A percentile compares a stretch with the other conserved stretches of the same genome.
Evolutionary conservation across 2,888 invertebrate species (phyloP).

Genomic region (Eilema griseolum): DNA sequence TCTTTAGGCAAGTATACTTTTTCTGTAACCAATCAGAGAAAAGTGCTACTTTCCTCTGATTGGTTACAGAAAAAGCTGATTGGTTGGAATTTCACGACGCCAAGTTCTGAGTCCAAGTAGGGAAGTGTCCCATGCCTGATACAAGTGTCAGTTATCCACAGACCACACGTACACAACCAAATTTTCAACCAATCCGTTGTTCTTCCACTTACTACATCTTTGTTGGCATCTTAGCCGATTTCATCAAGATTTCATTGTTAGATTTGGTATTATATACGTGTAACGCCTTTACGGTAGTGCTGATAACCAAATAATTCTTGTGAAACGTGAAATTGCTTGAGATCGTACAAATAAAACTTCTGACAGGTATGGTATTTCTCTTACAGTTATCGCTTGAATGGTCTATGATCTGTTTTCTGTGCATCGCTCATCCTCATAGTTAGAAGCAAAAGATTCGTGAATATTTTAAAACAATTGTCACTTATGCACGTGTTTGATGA

Average conservation of each 20-base stretch:
- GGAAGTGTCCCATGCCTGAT: no score
- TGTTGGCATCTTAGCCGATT: slow-evolving; percentile 28
- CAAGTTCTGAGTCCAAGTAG: no score
- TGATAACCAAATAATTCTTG: slow-evolving; percentile 21
- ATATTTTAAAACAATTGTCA: neutral
- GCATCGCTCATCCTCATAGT: neutral
- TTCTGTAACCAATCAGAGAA: no score
- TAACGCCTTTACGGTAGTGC: slow-evolving; percentile 31
- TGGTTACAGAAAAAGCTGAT: no score
- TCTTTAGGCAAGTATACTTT: no score
- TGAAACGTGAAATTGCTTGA: slow-evolving; percentile 17
- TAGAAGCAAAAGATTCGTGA: neutral
- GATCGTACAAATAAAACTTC: neutral
- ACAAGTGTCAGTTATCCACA: neutral
- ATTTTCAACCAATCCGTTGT: slow-evolving; percentile 33
- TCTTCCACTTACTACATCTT: slow-evolving; percentile 31
- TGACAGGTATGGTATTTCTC: slow-evolving; percentile 6
- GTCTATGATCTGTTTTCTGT: neutral
- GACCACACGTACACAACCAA: slow-evolving; percentile 27
- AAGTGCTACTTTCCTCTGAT: no score
- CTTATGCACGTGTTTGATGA: neutral
- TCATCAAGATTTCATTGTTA: slow-evolving; percentile 22
- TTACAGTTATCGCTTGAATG: neutral
- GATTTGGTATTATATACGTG: slow-evolving; percentile 25
- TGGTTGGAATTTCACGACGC: no score